Evolutionary conservation across 2,797 vertebrate species (phyloP).

Genomic region (Chelon labrosus): DNA sequence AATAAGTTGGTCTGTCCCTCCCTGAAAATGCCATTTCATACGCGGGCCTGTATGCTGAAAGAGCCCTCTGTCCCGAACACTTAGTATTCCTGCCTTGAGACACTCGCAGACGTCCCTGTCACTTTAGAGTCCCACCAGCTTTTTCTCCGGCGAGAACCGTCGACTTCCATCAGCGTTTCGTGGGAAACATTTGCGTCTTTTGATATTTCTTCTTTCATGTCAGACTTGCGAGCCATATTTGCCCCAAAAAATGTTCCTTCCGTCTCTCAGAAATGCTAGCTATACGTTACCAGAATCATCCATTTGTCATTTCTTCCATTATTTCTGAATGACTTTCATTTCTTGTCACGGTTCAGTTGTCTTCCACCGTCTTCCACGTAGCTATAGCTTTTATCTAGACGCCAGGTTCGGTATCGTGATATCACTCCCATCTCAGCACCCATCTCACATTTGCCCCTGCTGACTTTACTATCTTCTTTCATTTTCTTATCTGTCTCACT

Average conservation of each 20-base stretch:
- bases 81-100: conserved; percentile 78
- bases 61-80: conserved; percentile 76
- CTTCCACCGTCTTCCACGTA: neutral
- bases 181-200: neutral
- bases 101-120: conserved; percentile 45
- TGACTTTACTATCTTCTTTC: conserved; percentile 39
- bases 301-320: conserved; percentile 13
- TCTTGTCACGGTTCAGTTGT: conserved; percentile 27
- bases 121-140: conserved; percentile 15
- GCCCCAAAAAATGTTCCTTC: neutral
- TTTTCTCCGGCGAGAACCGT: conserved; percentile 9
- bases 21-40: conserved; percentile 73
- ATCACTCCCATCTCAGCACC: conserved; percentile 25
- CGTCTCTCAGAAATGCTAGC: neutral
- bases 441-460: conserved; percentile 7
- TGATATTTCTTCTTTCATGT: conserved; percentile 3
- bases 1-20: conserved; percentile 77
- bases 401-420: conserved; percentile 27
- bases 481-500: conserved; percentile 53
- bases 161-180: neutral
- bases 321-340: conserved; percentile 34
- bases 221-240: neutral
- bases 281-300: conserved; percentile 11
- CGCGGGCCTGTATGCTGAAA: conserved; percentile 74
- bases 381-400: neutral